Evolutionary conservation across 2,113 vertebrate species (phyloP).

Genomic region (Coregonus clupeaformis): DNA sequence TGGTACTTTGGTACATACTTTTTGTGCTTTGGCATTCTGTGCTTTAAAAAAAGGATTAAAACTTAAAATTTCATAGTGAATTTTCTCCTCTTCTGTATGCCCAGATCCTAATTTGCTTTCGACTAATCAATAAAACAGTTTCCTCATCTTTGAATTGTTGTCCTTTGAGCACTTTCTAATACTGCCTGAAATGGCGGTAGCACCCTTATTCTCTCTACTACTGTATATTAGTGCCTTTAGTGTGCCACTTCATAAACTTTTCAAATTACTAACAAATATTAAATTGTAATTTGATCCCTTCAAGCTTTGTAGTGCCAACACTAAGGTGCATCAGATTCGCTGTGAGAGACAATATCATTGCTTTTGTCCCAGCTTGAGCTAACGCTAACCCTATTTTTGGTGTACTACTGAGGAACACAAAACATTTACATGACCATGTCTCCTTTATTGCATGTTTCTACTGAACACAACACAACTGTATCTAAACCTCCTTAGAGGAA

Average conservation of each 20-base stretch:
- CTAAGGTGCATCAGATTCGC: no score
- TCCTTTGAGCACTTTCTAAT: neutral
- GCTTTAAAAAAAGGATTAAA: conserved; percentile 29
- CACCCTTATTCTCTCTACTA: no score
- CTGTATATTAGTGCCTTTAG: no score
- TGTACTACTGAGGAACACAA: conserved; percentile 47
- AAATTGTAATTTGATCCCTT: no score
- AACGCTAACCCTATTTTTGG: neutral
- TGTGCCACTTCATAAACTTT: no score
- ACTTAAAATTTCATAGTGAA: conserved; percentile 40
- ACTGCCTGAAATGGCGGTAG: neutral
- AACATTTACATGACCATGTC: conserved; percentile 39
- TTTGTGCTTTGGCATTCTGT: conserved; percentile 67
- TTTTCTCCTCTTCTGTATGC: conserved; percentile 51
- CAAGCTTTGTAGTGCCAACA: no score
- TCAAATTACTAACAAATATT: no score
- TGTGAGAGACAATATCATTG: no score
- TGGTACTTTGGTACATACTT: conserved; percentile 63
- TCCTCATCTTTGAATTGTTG: neutral
- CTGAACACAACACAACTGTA: conserved; percentile 28
- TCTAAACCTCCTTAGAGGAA: neutral
- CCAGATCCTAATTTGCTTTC: conserved; percentile 60
- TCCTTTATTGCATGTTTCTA: conserved; percentile 34
- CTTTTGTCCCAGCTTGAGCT: no score
- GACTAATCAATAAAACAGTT: conserved; percentile 63